Base-by-base conservation (phyloP, 1,140 invertebrate species). In the Caenorhabditis tropicalis region DNA sequence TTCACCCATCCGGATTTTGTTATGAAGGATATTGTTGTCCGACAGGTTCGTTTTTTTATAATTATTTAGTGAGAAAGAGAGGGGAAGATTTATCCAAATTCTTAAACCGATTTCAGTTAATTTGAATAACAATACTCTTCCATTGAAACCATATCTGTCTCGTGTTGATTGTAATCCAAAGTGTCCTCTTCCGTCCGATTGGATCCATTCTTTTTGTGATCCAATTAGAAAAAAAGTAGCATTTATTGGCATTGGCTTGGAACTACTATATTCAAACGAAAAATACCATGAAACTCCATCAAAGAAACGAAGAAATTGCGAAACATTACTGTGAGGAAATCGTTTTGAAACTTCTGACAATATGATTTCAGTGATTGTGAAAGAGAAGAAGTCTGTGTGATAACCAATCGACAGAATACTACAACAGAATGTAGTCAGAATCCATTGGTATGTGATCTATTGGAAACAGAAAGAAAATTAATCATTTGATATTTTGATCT, bases 91-190 rank as follows among this genome's bases (percentile, higher is more conserved):
- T 4, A 5, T 16, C 4, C 5, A 21, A n/a, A n/a, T n/a, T n/a
- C n/a, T n/a, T n/a, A n/a, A n/a, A n/a, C n/a, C n/a, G n/a, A n/a
- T 58, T 58, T 58, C 53, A 58, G 53, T 58, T 4, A 58, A 58
- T 15, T 4, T 27, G 5, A 24, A 7, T 29, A 5, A 24, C 7
- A 4, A 29, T 5, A 10, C 2, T 29, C 21, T 58, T 5, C 53
- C 53, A 6, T 2, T 7, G 9, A 24, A 27, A 27, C 53, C 53
- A 27, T 58, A 58, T 27, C 6, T 58, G 27, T 27, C 53, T 58
- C 53, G 53, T 58, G 53, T 29, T n/a, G n/a, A 58, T 9, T 58
- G 53, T 29, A 24, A 24, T 7, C 4, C 53, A 15, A 27, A 27
- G 4, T 58, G 53, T 27, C n/a, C n/a, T n/a, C n/a, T 58, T 29